A percentile compares a stretch with the other conserved stretches of the same genome.
Evolutionary conservation across 1,140 invertebrate genomes (phyloP).

Genomic region (Drosophila kepulauana): DNA sequence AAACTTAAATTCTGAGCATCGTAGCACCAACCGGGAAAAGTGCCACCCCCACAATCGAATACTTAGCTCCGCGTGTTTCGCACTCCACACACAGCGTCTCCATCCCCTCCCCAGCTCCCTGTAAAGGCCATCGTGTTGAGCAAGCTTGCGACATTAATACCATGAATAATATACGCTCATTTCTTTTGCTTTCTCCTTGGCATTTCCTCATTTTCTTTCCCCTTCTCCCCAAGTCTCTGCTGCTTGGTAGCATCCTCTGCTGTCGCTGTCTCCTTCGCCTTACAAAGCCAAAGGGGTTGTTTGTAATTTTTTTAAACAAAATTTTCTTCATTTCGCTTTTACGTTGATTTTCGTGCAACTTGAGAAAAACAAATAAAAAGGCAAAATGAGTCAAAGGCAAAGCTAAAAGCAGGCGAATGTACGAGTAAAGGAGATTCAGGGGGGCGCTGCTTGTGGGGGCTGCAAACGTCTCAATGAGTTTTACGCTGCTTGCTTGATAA

Average conservation of each 20-base stretch:
- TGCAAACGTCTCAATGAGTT: slow-evolving; percentile 81
- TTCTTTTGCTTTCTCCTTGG: slow-evolving; percentile 68
- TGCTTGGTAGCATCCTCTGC: slow-evolving; percentile 14
- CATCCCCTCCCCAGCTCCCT: not conserved
- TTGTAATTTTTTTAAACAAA: slow-evolving; percentile 80
- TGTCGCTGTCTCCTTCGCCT: slow-evolving; percentile 19
- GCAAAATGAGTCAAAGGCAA: slow-evolving; percentile 75
- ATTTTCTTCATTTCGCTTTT: slow-evolving; percentile 77
- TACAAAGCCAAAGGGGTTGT: slow-evolving; percentile 78
- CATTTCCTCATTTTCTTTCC: slow-evolving; percentile 17
- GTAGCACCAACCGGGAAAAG: slow-evolving; percentile 16
- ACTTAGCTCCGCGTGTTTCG: not conserved
- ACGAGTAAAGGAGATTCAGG: no score
- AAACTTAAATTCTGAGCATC: slow-evolving; percentile 48
- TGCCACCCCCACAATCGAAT: slow-evolving; percentile 17
- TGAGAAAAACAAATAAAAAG: slow-evolving; percentile 73
- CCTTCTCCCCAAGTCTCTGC: slow-evolving; percentile 5
- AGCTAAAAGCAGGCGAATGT: slow-evolving; percentile 43
- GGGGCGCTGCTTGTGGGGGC: slow-evolving; percentile 13
- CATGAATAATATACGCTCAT: slow-evolving; percentile 82
- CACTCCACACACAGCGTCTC: not conserved
- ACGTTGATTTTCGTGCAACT: slow-evolving; percentile 73
- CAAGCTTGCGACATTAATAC: slow-evolving; percentile 71
- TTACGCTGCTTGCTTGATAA: slow-evolving; percentile 81
- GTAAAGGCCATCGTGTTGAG: not conserved